Evolutionary conservation across 2,113 vertebrate species (phyloP), one percentile per base, ranked within the genome.

Genomic region (Anguilla japonica): DNA sequence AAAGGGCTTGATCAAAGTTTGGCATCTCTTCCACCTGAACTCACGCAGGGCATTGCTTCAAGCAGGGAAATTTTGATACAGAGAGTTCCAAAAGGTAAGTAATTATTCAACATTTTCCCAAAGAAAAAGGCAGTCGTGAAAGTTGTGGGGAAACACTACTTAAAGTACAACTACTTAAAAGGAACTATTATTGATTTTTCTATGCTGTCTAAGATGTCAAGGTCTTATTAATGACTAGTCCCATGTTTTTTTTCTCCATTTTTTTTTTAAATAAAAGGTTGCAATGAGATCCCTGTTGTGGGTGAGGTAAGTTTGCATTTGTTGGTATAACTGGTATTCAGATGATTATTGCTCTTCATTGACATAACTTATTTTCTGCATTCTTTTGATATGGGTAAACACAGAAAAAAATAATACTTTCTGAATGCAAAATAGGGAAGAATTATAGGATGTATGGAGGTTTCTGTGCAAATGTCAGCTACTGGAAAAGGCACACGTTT

Each of bases 1-100:
- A 60, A 78, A 34, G 84, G 84, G 18, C 84, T 85, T 15, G 50
- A 80, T 39, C 75, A 85, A 85, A 57, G 75, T 78, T 79, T 85
- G 34, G 34, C 34, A 57, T 80, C 75, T 85, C 84, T 85, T 85
- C 84, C 71, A 0, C 2, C 29, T 79, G 43, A 79, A 57, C 46
- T 80, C 16, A 79, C 71, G 26, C 16, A 79, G 34, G 84, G 84
- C 75, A 85, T 85, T 40, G 34, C 79, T 15, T 79, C 84, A 16
- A 79, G 84, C 84, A 60, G 16, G 34, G 46, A 22, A 15, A 18
- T 80, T 43, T 50, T 85, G 34, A 85, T 80, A 41, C 29, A 85
- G 50, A 85, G 75, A 80, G 84, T 67, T 80, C 75, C 75, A 41
- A 40, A n/a, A 56, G 40, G 84, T 85, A 79, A 14, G 84, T 34